Conservation (phyloP, 2,113 vertebrate species). For the Pseudorasbora parva region DNA sequence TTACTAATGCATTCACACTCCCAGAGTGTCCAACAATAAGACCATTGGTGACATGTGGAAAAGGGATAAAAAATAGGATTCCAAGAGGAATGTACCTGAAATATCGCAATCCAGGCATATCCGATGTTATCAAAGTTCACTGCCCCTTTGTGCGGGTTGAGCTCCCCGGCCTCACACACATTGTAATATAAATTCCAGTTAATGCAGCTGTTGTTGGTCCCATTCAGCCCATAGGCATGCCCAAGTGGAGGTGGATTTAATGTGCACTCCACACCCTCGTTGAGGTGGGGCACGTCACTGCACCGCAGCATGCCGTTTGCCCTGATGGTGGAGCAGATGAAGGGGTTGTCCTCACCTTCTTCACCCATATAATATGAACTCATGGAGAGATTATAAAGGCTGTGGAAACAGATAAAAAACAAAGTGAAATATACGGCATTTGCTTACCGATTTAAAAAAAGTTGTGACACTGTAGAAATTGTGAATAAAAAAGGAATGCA, state of each 20-base stretch:
- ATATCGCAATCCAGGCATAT: slow-evolving; percentile 99
- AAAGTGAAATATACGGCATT: background rate
- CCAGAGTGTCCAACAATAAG: background rate
- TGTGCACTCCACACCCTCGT: slow-evolving; percentile 81
- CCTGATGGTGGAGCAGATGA: slow-evolving; percentile 89
- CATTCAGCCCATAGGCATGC: slow-evolving; percentile 65
- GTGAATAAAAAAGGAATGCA: too few species aligned
- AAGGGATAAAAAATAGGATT: background rate
- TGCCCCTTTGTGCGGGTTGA: slow-evolving; percentile 95
- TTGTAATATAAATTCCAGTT: slow-evolving; percentile 98
- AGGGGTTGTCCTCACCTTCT: slow-evolving; percentile 90
- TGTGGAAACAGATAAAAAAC: slow-evolving; percentile 60
- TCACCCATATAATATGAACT: slow-evolving; percentile 87
- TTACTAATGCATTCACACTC: slow-evolving; percentile 11
- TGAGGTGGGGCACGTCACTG: slow-evolving; percentile 79
- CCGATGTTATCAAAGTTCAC: slow-evolving; percentile 99
- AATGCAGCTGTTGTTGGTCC: slow-evolving; percentile 80
- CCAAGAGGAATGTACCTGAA: slow-evolving; percentile 83
- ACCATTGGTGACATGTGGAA: background rate
- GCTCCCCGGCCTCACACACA: slow-evolving; percentile 81
- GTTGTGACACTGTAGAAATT: too few species aligned
- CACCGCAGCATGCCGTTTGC: slow-evolving; percentile 97
- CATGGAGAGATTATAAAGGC: slow-evolving; percentile 87
- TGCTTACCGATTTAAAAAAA: too few species aligned
- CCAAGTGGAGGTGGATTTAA: slow-evolving; percentile 76